Conservation (phyloP, 2,888 invertebrate genomes). For the Eilema sororculum region DNA sequence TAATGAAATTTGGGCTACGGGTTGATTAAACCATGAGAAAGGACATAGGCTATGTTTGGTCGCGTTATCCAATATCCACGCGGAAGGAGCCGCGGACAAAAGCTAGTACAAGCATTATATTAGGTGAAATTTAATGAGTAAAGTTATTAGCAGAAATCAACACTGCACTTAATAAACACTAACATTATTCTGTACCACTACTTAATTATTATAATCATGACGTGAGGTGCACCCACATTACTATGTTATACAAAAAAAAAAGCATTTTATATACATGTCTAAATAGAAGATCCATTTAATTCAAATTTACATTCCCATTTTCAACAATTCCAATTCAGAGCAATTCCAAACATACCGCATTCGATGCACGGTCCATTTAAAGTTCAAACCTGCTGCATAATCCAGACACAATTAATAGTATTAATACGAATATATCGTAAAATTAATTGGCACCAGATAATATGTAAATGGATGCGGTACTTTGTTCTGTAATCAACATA, state of each 20-base stretch:
- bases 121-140: too few species aligned
- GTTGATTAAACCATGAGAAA: too few species aligned
- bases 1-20: too few species aligned
- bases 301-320: background rate
- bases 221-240: too few species aligned
- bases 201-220: too few species aligned
- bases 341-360: constrained; percentile 17
- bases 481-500: constrained; percentile 56
- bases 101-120: too few species aligned
- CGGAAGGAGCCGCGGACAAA: too few species aligned
- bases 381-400: constrained; percentile 59
- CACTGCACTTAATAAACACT: background rate
- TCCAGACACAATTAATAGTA: constrained; percentile 66
- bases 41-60: too few species aligned
- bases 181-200: background rate
- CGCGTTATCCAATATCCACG: too few species aligned
- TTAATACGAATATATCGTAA: constrained; percentile 75
- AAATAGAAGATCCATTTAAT: background rate
- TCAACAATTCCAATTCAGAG: background rate
- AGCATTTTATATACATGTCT: too few species aligned
- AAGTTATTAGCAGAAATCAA: background rate
- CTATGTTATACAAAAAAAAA: too few species aligned
- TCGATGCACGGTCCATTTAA: constrained; percentile 36
- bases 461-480: constrained; percentile 71
- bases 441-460: constrained; percentile 78